These are phyloP conservation scores for Priapulus caudatus DNA, from an alignment of 2,888 invertebrate genomes.

Conservation along the genomic window DNA sequence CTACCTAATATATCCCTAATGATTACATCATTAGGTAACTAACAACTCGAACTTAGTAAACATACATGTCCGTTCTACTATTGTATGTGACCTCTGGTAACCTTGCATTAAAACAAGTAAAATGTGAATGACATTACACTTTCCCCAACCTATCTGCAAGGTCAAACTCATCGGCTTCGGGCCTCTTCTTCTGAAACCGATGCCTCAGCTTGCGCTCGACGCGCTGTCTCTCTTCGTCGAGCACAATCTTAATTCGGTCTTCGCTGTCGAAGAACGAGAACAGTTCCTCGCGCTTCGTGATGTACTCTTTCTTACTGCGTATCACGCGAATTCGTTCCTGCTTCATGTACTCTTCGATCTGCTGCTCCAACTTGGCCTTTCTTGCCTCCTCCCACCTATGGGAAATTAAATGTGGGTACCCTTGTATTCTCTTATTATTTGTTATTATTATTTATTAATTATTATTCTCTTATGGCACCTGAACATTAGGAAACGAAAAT, in stretches of 20 bases:
- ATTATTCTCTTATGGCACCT: too few relatives aligned
- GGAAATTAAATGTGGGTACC: too few relatives aligned
- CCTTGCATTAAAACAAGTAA: too few relatives aligned
- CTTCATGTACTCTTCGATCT: neutral
- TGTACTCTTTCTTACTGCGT: neutral
- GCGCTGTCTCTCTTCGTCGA: neutral
- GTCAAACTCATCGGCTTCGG: neutral
- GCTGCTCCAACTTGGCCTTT: neutral
- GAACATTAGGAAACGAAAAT: too few relatives aligned
- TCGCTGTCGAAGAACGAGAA: neutral
- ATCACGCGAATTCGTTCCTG: neutral
- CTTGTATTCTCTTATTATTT: too few relatives aligned
- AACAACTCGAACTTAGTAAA: too few relatives aligned
- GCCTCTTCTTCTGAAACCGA: neutral
- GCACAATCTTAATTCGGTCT: neutral
- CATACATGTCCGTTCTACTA: too few relatives aligned
- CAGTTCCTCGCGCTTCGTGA: neutral
- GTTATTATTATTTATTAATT: too few relatives aligned
- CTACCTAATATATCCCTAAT: too few relatives aligned
- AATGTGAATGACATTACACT: neutral
- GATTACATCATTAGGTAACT: too few relatives aligned
- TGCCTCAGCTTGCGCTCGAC: neutral
- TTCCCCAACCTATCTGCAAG: neutral
- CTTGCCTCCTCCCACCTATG: constrained; percentile 1
- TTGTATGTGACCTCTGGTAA: too few relatives aligned